Conservation (phyloP, 2,888 invertebrate genomes). For the Lamellibrachia satsuma region DNA sequence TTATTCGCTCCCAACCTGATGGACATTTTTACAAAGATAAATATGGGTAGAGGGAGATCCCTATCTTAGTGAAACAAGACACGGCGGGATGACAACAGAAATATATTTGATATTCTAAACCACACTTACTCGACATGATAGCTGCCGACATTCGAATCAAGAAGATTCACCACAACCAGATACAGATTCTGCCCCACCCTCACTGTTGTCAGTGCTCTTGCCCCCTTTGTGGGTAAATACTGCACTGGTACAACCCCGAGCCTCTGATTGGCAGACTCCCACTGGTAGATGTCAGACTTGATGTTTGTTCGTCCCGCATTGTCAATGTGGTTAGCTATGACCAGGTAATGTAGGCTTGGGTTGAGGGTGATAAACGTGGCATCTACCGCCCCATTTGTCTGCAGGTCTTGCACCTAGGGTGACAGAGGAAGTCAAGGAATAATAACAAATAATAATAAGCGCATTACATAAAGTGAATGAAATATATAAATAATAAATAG, state of each 20-base stretch:
- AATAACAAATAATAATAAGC: no score
- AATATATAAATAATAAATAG: no score
- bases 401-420: slow-evolving; percentile 55
- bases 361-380: slow-evolving; percentile 48
- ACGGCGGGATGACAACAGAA: background rate
- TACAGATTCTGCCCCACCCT: slow-evolving; percentile 48
- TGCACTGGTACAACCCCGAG: slow-evolving; percentile 50
- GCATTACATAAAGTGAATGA: no score
- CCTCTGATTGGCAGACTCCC: slow-evolving; percentile 47
- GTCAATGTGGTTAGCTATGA: slow-evolving; percentile 54
- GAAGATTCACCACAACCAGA: slow-evolving; percentile 56
- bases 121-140: slow-evolving; percentile 47
- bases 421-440: background rate
- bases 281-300: slow-evolving; percentile 51
- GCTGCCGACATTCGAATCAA: slow-evolving; percentile 45
- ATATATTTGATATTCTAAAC: background rate
- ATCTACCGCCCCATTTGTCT: slow-evolving; percentile 54
- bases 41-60: background rate
- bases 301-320: slow-evolving; percentile 51
- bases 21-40: no score
- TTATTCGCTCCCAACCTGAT: no score
- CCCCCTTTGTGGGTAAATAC: slow-evolving; percentile 51
- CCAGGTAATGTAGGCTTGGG: slow-evolving; percentile 46
- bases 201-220: slow-evolving; percentile 48
- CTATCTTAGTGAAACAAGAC: background rate